phyloP scores from a whole-genome alignment of 2,797 vertebrate species.

The Leptoclinus maculatus region DNA sequence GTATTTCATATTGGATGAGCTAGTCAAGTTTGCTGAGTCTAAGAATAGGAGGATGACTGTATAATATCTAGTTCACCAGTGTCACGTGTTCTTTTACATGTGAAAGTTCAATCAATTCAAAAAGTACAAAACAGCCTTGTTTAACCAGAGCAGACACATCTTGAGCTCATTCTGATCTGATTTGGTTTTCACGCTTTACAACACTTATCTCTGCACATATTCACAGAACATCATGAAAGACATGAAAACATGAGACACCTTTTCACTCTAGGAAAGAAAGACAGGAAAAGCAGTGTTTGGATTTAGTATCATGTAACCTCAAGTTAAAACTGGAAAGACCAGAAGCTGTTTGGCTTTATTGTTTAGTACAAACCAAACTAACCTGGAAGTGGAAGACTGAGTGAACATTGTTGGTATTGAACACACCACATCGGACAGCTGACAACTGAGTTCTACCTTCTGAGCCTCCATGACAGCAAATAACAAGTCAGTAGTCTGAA shows the following conservation, averaged over 20 bases:
- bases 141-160: constrained; percentile 1
- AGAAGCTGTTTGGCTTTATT: neutral
- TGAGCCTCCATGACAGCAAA: neutral
- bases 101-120: neutral
- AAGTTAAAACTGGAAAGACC: neutral
- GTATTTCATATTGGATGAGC: neutral
- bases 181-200: constrained; percentile 3
- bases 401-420: neutral
- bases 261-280: neutral
- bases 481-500: neutral
- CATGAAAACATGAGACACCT: constrained; percentile 1
- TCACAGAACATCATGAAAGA: constrained; percentile 4
- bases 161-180: constrained; percentile 15
- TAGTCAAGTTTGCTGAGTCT: neutral
- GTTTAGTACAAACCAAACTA: neutral
- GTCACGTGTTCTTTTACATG: neutral
- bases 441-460: neutral
- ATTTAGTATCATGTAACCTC: too few relatives aligned
- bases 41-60: neutral
- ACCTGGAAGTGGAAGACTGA: neutral
- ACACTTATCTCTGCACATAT: constrained; percentile 9
- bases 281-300: neutral
- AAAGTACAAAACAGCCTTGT: neutral
- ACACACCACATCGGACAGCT: neutral
- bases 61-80: neutral